Evolutionary conservation across 2,113 vertebrate species (phyloP), one percentile per base, ranked within the genome.

Genomic region (Rhynchomys soricoides): DNA sequence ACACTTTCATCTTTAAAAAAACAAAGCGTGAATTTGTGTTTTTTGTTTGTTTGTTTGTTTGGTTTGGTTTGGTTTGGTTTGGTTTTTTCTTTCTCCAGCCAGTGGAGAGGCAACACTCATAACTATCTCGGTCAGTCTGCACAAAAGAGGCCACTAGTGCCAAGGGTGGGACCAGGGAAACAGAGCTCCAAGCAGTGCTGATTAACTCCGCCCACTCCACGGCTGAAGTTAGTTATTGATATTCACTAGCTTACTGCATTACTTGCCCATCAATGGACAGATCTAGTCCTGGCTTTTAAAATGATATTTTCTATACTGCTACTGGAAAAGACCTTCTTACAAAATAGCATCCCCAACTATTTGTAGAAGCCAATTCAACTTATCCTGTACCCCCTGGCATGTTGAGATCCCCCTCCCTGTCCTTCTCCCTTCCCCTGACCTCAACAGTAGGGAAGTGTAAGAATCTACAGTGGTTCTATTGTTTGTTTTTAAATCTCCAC

Each of bases 91-190:
- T 93, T 89, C 86, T 57, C 2, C 70, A 90, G 57, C 50, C 29
- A 15, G 21, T 81, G 43, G n/a, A 62, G 73, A 94, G 88, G 59
- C 50, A 92, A 26, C 52, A n/a, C 91, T 86, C 62, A 40, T 57
- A 40, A 70, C 66, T 89, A 15, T 79, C 55, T 43, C 21, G 40
- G 59, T 92, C 68, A 77, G 34, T 74, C 48, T 48, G 22, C 57
- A 50, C 66, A 94, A 90, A 97, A 62, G 78, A 17, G 92, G 95
- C 57, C 19, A 17, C 34, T 19, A 4, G 22, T 6, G 15, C 85
- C 83, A 81, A 82, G 92, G 82, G 71, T 88, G 52, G 93, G 66
- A 89, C 92, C 64, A 86, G 77, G 75, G 95, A 92, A 70, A 43
- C 12, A 70, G 48, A 62, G 64, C 73, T 37, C 52, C 13, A 29